These are phyloP conservation scores for Aurelia sp. DNA, from an alignment of 30 jellyfish, hydroid and myxozoan genomes.

Conservation along the genomic window DNA sequence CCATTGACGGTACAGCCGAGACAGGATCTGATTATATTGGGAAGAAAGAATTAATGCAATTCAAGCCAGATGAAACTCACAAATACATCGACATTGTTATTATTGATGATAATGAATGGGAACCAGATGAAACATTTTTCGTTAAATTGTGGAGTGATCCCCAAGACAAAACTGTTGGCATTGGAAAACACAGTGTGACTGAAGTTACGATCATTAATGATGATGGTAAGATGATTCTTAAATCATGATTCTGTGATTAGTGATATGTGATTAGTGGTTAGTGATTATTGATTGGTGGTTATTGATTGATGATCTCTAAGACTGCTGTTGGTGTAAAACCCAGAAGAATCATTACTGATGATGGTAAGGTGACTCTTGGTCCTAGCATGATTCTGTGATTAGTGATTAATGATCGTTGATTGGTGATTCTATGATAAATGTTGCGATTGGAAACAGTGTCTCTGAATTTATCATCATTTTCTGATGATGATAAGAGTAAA, in stretches of 20 bases:
- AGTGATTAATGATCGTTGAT: too few species aligned
- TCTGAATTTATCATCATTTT: too few species aligned
- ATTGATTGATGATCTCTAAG: slow-evolving; percentile 31
- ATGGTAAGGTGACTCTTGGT: slow-evolving; percentile 60
- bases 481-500: too few species aligned
- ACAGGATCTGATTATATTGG: slow-evolving; percentile 95
- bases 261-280: too few species aligned
- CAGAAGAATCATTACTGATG: slow-evolving; percentile 75
- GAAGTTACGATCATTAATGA: slow-evolving; percentile 96
- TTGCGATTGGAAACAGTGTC: too few species aligned
- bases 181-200: slow-evolving; percentile 95
- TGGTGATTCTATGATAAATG: too few species aligned
- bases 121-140: slow-evolving; percentile 97
- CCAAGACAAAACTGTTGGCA: slow-evolving; percentile 61
- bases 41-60: slow-evolving; percentile 85
- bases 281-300: too few species aligned
- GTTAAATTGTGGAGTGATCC: slow-evolving; percentile 85
- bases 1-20: slow-evolving; percentile 98
- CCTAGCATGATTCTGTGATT: too few species aligned
- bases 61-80: slow-evolving; percentile 82
- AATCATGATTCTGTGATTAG: too few species aligned
- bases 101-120: slow-evolving; percentile 97
- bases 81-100: slow-evolving; percentile 86
- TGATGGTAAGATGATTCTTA: slow-evolving; percentile 75
- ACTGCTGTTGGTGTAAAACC: background rate